Evolutionary conservation across 2,888 invertebrate genomes (phyloP), one percentile per base, ranked within the genome.

Genomic region (Gryllus longicercus): DNA sequence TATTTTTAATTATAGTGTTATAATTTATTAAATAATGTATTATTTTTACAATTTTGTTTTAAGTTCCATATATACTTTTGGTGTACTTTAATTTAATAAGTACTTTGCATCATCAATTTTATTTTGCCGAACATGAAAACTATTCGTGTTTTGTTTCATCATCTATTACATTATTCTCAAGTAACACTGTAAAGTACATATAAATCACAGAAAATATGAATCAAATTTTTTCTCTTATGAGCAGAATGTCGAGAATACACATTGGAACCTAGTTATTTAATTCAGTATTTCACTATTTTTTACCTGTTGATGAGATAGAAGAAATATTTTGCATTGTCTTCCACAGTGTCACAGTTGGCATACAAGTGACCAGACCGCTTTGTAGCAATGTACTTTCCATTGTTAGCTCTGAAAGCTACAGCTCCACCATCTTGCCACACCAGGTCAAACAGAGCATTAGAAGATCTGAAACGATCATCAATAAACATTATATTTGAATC

Each of bases 331-430:
- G 96, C 95, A 85, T 94, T 95, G 84, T 96, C 96, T 84, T 95
- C 95, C 83, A 94, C 92, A 82, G 90, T 87, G 87, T 95, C 96
- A 2, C 93, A 92, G 87, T 94, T 95, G 85, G 96, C 97, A 88
- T 95, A 95, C 83, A 98, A 91, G 87, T 96, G 96, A 16, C 98
- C 98, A 77, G 97, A 97, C 85, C 96, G 94, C 88, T 97, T 97
- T 84, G 97, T 97, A 84, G 94, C 95, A 84, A 98, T 90, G 88
- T 95, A 97, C 87, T 96, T 95, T 85, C 96, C 97, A 89, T 97
- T 98, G 89, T 95, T 95, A 85, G 97, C 97, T 84, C 96, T 93
- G 89, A 98, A 94, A 21, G 95, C 94, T 25, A 97, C 93, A 0
- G 96, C 93, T 63, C 98, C 98, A 86, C 96, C 96, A 50, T 93